A percentile compares a stretch with the other conserved stretches of the same genome.
Conservation (phyloP, 2,797 vertebrate species). For the Discoglossus pictus region DNA sequence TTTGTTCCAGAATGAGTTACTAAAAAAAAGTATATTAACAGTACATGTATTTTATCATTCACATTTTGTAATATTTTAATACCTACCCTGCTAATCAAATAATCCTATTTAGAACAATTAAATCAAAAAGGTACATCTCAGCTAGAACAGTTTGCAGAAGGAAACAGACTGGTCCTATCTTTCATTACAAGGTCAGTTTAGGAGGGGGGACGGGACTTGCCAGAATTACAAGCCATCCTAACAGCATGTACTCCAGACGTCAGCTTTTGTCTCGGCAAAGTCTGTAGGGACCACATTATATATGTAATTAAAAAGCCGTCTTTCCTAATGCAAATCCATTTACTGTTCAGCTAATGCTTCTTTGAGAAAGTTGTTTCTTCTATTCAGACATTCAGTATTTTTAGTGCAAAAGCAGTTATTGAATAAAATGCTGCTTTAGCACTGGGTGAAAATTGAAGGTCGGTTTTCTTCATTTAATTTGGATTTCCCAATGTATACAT, state of each 20-base stretch:
- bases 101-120: slow-evolving; percentile 13
- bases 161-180: slow-evolving; percentile 27
- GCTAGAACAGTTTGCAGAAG: not conserved
- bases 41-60: too few relatives aligned
- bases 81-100: slow-evolving; percentile 12
- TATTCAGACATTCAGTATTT: not conserved
- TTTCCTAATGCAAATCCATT: not conserved
- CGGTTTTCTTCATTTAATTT: too few relatives aligned
- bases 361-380: not conserved
- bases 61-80: too few relatives aligned
- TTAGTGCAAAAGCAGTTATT: too few relatives aligned
- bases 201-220: not conserved
- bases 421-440: too few relatives aligned
- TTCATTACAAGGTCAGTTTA: slow-evolving; percentile 11
- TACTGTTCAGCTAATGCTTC: too few relatives aligned
- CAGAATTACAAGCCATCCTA: slow-evolving; percentile 20
- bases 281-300: slow-evolving; percentile 1
- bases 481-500: too few relatives aligned
- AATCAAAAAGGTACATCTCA: not conserved
- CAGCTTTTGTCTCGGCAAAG: not conserved
- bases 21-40: too few relatives aligned
- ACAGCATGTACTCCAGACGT: slow-evolving; percentile 12
- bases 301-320: not conserved
- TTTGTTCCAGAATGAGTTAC: too few relatives aligned
- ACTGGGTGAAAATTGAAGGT: too few relatives aligned